Percentiles rank a stretch among this genome's conserved stretches.
phyloP scores from a whole-genome alignment of 1,140 invertebrate species.

The Leptopilina boulardi region DNA sequence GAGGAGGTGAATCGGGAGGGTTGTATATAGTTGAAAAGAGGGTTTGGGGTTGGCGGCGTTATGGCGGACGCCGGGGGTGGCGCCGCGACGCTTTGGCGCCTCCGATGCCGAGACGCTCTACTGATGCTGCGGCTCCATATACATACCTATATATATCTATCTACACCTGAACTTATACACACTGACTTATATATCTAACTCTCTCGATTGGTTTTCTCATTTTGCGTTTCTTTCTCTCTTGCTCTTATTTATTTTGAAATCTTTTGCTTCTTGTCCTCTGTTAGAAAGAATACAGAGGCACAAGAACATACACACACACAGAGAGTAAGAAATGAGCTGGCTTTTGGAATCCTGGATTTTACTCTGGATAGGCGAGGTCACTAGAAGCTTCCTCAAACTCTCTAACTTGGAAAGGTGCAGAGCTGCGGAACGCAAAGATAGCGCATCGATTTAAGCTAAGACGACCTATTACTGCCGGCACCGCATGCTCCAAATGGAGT shows the following conservation, averaged over 20 bases:
- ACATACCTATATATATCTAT: conserved; percentile 56
- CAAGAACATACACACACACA: background rate
- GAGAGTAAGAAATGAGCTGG: no score
- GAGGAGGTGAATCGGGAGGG: conserved; percentile 40
- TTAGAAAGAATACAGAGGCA: background rate
- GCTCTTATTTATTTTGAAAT: conserved; percentile 8
- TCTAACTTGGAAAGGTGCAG: conserved; percentile 23
- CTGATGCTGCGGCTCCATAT: conserved; percentile 67
- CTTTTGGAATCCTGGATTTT: conserved; percentile 31
- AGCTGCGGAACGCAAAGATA: conserved; percentile 37
- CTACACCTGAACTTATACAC: conserved; percentile 51
- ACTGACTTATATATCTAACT: conserved; percentile 51
- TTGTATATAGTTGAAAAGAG: conserved; percentile 45
- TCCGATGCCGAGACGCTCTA: conserved; percentile 67
- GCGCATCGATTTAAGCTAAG: conserved; percentile 51
- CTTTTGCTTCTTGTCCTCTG: background rate
- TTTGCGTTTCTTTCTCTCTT: conserved; percentile 16
- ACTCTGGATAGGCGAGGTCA: conserved; percentile 47
- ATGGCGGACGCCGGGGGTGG: conserved; percentile 73
- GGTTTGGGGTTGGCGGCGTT: conserved; percentile 66
- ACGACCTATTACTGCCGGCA: conserved; percentile 37
- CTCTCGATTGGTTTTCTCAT: conserved; percentile 7
- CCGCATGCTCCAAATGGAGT: conserved; percentile 45
- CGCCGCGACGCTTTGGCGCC: conserved; percentile 75
- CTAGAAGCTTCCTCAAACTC: conserved; percentile 46